Conservation (phyloP, 2,888 invertebrate species). For the Tinea pellionella region DNA sequence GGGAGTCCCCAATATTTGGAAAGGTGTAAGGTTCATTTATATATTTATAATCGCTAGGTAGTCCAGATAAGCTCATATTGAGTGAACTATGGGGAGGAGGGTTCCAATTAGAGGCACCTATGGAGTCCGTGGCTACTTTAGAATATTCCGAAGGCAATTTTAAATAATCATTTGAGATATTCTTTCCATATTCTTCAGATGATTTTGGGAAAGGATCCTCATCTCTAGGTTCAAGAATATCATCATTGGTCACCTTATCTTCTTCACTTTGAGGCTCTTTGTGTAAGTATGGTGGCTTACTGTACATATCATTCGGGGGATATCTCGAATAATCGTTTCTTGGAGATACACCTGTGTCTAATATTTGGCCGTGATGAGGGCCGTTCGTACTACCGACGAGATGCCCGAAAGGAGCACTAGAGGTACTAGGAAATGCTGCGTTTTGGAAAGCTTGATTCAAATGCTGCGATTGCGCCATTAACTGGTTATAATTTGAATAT, state of each 20-base stretch:
- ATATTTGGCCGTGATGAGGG: conserved; percentile 58
- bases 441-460: conserved; percentile 67
- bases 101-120: conserved; percentile 64
- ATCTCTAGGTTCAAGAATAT: conserved; percentile 47
- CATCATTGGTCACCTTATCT: conserved; percentile 48
- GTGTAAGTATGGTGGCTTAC: conserved; percentile 56
- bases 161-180: conserved; percentile 57
- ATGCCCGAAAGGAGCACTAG: conserved; percentile 55
- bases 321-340: conserved; percentile 61
- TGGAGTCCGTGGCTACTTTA: conserved; percentile 60
- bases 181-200: conserved; percentile 52
- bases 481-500: conserved; percentile 65
- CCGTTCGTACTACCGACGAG: conserved; percentile 60
- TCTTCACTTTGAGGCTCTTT: conserved; percentile 48
- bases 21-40: conserved; percentile 64
- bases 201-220: conserved; percentile 51
- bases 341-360: conserved; percentile 57
- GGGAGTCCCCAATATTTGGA: conserved; percentile 53
- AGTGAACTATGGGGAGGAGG: conserved; percentile 59
- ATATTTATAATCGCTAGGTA: conserved; percentile 61
- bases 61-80: conserved; percentile 58
- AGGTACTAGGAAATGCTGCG: conserved; percentile 61
- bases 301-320: conserved; percentile 47
- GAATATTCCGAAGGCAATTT: conserved; percentile 67
- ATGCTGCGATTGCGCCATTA: conserved; percentile 70